A percentile compares a stretch with the other conserved stretches of the same genome.
phyloP scores from a whole-genome alignment of 92 coral and sea anemone species.

The Parazoanthus swiftii region DNA sequence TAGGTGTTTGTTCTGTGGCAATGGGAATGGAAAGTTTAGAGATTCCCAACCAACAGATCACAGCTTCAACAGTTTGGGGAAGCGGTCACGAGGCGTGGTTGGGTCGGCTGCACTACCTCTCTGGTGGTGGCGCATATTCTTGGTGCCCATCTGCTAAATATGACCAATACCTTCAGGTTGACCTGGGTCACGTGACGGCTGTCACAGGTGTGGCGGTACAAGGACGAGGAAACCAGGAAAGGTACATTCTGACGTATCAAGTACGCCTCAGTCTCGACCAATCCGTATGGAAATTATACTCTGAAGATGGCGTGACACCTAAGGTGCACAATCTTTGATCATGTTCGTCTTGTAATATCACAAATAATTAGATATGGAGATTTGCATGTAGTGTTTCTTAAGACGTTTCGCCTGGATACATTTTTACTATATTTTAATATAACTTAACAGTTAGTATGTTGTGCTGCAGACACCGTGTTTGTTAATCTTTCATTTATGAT shows the following conservation, averaged over 20 bases:
- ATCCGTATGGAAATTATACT: neutral
- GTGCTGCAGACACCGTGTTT: too few relatives aligned
- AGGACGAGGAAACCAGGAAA: neutral
- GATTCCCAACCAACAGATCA: neutral
- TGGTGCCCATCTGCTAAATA: neutral
- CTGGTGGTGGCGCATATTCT: neutral
- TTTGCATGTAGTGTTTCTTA: too few relatives aligned
- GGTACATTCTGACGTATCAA: neutral
- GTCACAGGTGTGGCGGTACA: conserved; percentile 6
- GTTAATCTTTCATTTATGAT: too few relatives aligned
- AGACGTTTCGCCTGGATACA: too few relatives aligned
- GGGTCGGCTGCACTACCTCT: neutral
- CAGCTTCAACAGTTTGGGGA: neutral
- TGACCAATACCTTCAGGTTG: neutral
- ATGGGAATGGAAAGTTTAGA: conserved; percentile 14
- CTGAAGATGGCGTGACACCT: neutral
- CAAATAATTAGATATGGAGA: too few relatives aligned
- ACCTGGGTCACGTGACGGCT: conserved; percentile 3
- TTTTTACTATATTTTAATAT: too few relatives aligned
- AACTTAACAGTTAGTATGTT: too few relatives aligned
- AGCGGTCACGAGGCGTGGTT: neutral
- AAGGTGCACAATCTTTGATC: neutral
- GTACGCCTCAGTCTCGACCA: neutral
- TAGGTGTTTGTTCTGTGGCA: neutral
- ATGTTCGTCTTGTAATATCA: neutral